Percentiles rank a stretch among this genome's conserved stretches.
phyloP scores from a whole-genome alignment of 2,888 invertebrate species.

The Lepas anatifera region DNA sequence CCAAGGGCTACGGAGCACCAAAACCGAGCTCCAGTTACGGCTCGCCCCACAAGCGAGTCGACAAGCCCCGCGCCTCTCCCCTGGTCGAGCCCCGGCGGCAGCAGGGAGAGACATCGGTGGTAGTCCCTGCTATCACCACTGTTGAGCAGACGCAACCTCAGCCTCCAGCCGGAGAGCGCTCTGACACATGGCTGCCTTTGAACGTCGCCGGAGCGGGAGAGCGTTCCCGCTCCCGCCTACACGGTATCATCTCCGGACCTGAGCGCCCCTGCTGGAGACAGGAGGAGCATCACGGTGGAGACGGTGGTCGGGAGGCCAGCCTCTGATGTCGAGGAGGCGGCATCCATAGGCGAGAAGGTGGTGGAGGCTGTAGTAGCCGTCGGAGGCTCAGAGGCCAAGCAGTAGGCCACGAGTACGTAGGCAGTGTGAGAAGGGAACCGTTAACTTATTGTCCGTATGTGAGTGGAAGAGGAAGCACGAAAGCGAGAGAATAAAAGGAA shows the following conservation, averaged over 20 bases:
- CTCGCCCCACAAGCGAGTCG: constrained; percentile 10
- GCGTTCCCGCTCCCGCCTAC: background rate
- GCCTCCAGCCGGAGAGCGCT: background rate
- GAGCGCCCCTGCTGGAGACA: background rate
- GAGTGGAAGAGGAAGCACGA: too few relatives aligned
- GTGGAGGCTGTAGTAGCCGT: background rate
- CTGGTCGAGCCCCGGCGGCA: background rate
- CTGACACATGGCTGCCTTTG: background rate
- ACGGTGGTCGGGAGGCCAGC: background rate
- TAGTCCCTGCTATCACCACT: too few relatives aligned
- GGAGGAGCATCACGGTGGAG: background rate
- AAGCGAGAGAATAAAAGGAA: too few relatives aligned
- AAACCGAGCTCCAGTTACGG: constrained; percentile 14
- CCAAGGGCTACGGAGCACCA: constrained; percentile 18
- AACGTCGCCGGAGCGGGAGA: background rate
- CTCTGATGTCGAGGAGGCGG: background rate
- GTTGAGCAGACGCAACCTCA: too few relatives aligned
- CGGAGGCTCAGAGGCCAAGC: background rate
- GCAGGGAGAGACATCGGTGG: background rate
- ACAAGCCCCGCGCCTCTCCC: background rate
- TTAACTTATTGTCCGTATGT: background rate
- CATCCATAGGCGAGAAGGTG: background rate
- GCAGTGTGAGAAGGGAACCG: too few relatives aligned
- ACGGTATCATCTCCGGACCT: background rate
- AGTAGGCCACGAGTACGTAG: background rate